Base-by-base conservation (phyloP, 2,888 invertebrate genomes). In the Polietes domitor region DNA sequence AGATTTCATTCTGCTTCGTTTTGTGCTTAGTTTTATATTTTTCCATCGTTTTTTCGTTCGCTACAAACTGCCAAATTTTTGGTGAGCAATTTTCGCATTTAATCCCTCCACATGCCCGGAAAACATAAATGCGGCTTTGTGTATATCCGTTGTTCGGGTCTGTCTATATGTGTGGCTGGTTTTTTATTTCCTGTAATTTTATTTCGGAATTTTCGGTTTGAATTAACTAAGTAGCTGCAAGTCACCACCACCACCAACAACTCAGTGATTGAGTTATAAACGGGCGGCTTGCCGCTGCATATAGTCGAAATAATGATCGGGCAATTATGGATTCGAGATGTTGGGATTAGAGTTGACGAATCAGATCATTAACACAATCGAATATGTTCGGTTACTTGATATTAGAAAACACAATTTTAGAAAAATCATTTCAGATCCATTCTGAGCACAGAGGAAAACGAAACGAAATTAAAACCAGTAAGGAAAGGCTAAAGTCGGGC, bases 171-270 rank as follows among this genome's bases (percentile, higher is more conserved):
- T 47, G 47, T 47, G 47, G 1, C 47, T 75, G 21, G 28, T 47
- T 50, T 63, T 58, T 37, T 50, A 72, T 78, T 63, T 78, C 53
- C 72, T 61, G 61, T 71, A 78, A 70, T 71, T 78, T 78, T 50
- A 63, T 71, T 72, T 24, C 21, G 71, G 24, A 71, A 47, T 71
- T 77, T 77, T 77, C 53, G 53, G 61, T 74, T 58, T 28, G 50
- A 17, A 32, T 26, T 58, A 58, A 58, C 58, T 24, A 24, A 24
- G 12, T 15, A n/a, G 24, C 58, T 26, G 58, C 58, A 26, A 58
- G 58, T 10, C 24, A 58, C 24, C 24, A 58, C 12, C 50, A 50
- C 17, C 17, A 19, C n/a, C n/a, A n/a, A n/a, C n/a, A n/a, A n/a
- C 21, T 24, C 26, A 24, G 24, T 58, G 58, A 26, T 58, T 58